These are phyloP conservation scores for Steinernema carpocapsae DNA, from an alignment of 2,888 invertebrate genomes.

Conservation along the genomic window DNA sequence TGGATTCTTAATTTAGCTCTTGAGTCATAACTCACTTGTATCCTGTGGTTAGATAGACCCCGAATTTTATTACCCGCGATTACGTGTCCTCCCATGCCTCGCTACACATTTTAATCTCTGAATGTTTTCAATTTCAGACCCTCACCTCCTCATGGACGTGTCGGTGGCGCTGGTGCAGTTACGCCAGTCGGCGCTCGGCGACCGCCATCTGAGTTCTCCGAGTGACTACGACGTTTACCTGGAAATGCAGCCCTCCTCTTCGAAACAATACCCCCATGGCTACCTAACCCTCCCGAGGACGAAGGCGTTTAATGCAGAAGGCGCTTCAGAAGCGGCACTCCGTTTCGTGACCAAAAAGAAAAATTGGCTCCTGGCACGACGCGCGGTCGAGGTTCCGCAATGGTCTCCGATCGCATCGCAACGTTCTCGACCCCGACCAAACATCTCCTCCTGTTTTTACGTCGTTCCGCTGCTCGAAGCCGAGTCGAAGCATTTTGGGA, in stretches of 20 bases:
- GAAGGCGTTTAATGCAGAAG: constrained; percentile 21
- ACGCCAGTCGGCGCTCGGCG: constrained; percentile 12
- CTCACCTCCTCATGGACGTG: constrained; percentile 1
- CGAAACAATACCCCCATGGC: constrained; percentile 22
- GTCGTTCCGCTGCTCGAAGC: constrained; percentile 10
- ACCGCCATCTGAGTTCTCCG: constrained; percentile 23
- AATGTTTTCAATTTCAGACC: no score
- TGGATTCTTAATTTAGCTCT: no score
- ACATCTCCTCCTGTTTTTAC: constrained; percentile 26
- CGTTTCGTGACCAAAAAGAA: neutral
- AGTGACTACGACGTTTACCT: constrained; percentile 27
- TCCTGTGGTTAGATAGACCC: no score
- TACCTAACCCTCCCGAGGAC: constrained; percentile 9
- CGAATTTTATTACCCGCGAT: no score
- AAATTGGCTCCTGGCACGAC: neutral
- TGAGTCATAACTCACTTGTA: no score
- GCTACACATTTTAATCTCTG: no score
- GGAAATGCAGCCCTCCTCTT: constrained; percentile 12
- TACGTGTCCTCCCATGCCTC: no score
- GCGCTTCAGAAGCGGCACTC: constrained; percentile 26
- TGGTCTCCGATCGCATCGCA: constrained; percentile 12
- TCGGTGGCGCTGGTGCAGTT: constrained; percentile 26
- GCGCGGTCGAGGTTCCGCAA: constrained; percentile 25
- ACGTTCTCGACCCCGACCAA: neutral
- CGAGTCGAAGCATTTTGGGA: neutral